These are phyloP conservation scores for Morelia viridis DNA, from an alignment of 2,797 vertebrate genomes.

Conservation along the genomic window DNA sequence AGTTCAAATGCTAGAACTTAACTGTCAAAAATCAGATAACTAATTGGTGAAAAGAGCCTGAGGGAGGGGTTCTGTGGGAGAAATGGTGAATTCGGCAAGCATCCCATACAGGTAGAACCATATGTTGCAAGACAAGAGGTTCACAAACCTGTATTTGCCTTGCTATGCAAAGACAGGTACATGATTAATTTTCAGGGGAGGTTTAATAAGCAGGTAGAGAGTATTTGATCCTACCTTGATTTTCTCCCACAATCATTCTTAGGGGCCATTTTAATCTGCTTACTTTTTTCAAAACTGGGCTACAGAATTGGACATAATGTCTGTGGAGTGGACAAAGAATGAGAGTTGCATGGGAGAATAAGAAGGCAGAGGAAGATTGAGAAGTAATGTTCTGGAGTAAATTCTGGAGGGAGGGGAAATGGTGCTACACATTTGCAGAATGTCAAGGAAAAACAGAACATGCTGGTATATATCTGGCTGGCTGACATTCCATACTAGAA, in stretches of 20 bases:
- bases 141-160: not conserved
- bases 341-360: not conserved
- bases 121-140: not conserved
- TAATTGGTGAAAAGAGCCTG: not conserved
- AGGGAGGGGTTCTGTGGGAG: not conserved
- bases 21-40: not conserved
- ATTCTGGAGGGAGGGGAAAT: not conserved
- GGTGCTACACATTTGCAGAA: not conserved
- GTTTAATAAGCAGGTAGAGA: not conserved
- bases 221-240: not conserved
- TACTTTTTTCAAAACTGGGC: not conserved
- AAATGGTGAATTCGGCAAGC: not conserved
- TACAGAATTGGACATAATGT: not conserved
- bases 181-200: not conserved
- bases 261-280: not conserved
- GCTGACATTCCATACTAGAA: not conserved
- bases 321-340: not conserved
- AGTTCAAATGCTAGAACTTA: not conserved
- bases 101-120: not conserved
- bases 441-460: not conserved
- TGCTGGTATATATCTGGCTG: not conserved
- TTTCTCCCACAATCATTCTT: not conserved
- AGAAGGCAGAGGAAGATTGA: not conserved
- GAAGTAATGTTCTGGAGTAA: not conserved
- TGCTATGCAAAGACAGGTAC: not conserved